Base-by-base conservation (phyloP, 2,888 invertebrate species). In the Andrena bucephala region DNA sequence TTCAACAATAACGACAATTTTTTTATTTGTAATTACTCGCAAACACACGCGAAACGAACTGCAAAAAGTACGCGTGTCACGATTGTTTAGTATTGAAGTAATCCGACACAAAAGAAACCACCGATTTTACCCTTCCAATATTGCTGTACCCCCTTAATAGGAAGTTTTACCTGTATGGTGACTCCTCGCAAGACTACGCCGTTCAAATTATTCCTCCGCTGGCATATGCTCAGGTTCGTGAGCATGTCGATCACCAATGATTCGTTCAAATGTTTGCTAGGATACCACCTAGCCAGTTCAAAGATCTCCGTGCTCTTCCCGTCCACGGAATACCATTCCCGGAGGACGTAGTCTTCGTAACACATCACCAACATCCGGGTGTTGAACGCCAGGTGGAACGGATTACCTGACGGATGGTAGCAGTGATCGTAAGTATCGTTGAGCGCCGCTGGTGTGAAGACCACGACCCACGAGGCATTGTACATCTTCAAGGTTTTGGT, bases 241-340 rank as follows among this genome's bases (percentile, higher is more conserved):
- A 73, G 13, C 3, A 57, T 24, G 0, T 57, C 7, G 13, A 88
- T 4, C 6, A 24, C 2, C n/a, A 7, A 5, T 8, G 13, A 0
- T 1, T 66, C 31, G 36, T 16, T 1, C 0, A 48, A n/a, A n/a
- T 29, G 13, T 2, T 20, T 50, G 0, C 63, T 50, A 0, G n/a
- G 42, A 6, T 48, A 6, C 90, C 87, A 88, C 0, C 48, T 62
- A 0, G 76, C 85, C n/a, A 89, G n/a, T 10, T 85, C 74, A 1
- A 24, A 66, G 16, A 73, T 75, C n/a, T 77, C 76, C 2, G 89
- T 88, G 0, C 59, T 65, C 4, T 85, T 83, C 0, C 81, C 73
- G 3, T 82, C 74, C 3, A 89, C 20, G 2, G 90, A 78, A 77
- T 90, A 92, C 90, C 92, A 92, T 63, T 92, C 92, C 0, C 73